Evolutionary conservation across 2,888 invertebrate genomes (phyloP).

Genomic region (Colostygia pectinataria): DNA sequence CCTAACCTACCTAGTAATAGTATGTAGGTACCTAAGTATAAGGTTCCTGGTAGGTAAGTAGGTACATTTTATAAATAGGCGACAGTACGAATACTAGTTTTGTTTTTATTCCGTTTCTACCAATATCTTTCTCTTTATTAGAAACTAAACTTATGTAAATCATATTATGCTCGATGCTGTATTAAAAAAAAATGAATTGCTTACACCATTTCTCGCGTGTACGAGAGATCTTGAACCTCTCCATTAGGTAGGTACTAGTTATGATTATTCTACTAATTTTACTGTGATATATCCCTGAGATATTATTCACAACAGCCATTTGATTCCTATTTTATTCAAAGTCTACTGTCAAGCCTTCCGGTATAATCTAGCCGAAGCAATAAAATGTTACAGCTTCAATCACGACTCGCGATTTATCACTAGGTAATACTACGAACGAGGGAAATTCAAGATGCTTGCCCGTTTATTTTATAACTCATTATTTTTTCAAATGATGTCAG

Average conservation of each 20-base stretch:
- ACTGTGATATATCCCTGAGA: background rate
- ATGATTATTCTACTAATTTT: background rate
- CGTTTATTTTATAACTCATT: slow-evolving; percentile 10
- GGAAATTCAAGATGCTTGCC: slow-evolving; percentile 22
- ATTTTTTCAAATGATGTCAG: slow-evolving; percentile 12
- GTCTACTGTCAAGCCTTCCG: slow-evolving; percentile 41
- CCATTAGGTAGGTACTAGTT: too few relatives aligned
- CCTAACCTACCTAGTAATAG: too few relatives aligned
- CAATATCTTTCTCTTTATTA: too few relatives aligned
- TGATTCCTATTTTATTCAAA: slow-evolving; percentile 37
- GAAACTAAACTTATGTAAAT: too few relatives aligned
- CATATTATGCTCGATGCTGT: too few relatives aligned
- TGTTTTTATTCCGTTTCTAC: too few relatives aligned
- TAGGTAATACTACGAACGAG: slow-evolving; percentile 36
- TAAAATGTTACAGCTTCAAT: slow-evolving; percentile 48
- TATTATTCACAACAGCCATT: slow-evolving; percentile 2
- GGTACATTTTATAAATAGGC: too few relatives aligned
- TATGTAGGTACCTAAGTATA: too few relatives aligned
- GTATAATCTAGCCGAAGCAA: slow-evolving; percentile 40
- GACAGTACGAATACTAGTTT: too few relatives aligned
- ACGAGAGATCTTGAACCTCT: background rate
- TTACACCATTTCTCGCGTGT: background rate
- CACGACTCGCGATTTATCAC: slow-evolving; percentile 40
- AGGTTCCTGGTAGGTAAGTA: too few relatives aligned
- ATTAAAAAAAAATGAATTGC: too few relatives aligned